A percentile compares a stretch with the other conserved stretches of the same genome.
Conservation (phyloP, 2,113 vertebrate species). For the Aptenodytes patagonicus region DNA sequence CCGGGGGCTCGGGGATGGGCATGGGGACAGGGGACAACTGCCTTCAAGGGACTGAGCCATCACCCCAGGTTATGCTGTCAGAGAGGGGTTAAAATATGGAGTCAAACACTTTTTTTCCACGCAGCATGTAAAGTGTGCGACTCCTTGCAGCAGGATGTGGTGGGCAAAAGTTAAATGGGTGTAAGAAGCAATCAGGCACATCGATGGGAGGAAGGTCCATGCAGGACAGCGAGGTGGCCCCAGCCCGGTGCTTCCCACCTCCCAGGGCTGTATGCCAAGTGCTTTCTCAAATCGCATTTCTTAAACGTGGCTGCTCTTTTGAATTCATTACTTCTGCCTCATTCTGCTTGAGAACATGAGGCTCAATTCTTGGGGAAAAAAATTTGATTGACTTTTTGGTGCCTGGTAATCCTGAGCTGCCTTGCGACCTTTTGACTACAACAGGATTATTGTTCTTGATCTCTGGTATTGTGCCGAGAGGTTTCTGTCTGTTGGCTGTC, state of each 20-base stretch:
- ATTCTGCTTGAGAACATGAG: not conserved
- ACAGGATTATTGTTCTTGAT: slow-evolving; percentile 64
- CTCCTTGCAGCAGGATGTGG: not conserved
- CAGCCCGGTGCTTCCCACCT: not conserved
- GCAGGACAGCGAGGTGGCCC: not conserved
- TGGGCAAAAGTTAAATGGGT: not conserved
- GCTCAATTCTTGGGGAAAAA: not conserved
- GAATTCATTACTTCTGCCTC: slow-evolving; percentile 28
- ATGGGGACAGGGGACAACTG: not conserved
- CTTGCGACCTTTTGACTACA: slow-evolving; percentile 53
- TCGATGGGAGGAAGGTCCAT: not conserved
- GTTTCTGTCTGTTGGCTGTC: slow-evolving; percentile 16
- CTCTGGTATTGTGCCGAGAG: not conserved
- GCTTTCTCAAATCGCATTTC: not conserved
- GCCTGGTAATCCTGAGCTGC: slow-evolving; percentile 52
- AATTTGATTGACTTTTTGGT: slow-evolving; percentile 48
- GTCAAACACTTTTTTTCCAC: not conserved
- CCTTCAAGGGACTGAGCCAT: not conserved
- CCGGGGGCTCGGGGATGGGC: not conserved
- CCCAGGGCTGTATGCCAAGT: not conserved
- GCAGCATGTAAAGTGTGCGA: rapidly evolving
- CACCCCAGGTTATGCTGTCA: not conserved
- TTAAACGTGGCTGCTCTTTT: not conserved
- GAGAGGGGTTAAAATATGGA: not conserved
- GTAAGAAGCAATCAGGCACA: not conserved